Conservation (phyloP, 2,797 vertebrate species). For the Heliangelus exortis region DNA sequence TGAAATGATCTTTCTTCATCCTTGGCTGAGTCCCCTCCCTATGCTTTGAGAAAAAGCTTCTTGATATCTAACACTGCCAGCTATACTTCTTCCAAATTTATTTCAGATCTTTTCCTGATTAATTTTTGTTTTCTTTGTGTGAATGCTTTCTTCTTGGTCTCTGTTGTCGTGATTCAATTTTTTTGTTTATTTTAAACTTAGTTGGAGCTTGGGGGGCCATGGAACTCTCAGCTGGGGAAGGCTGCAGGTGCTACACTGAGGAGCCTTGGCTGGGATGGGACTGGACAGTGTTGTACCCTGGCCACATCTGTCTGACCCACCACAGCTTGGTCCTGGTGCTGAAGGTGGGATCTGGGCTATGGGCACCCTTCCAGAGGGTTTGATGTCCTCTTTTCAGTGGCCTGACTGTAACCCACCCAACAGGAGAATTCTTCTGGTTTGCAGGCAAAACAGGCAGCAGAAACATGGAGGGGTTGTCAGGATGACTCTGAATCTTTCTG, state of each 20-base stretch:
- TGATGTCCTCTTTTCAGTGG: not conserved
- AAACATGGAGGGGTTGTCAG: accelerated
- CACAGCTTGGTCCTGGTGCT: not conserved
- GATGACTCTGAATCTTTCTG: not conserved
- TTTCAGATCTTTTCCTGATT: slow-evolving; percentile 11
- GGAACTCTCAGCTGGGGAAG: accelerated
- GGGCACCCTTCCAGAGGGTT: not conserved
- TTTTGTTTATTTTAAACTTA: slow-evolving; percentile 1
- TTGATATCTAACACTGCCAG: slow-evolving; percentile 58
- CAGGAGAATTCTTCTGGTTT: not conserved
- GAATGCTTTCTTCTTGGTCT: not conserved
- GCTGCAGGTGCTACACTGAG: accelerated
- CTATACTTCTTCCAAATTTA: slow-evolving; percentile 33
- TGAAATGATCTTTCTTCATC: slow-evolving; percentile 79
- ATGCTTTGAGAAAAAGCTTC: slow-evolving; percentile 59
- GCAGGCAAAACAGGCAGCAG: not conserved
- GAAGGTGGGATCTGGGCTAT: not conserved
- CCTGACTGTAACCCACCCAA: not conserved
- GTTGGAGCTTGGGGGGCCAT: not conserved
- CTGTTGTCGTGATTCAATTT: not conserved
- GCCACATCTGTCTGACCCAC: accelerated
- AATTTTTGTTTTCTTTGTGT: not conserved
- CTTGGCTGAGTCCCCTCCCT: slow-evolving; percentile 72
- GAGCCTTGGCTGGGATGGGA: not conserved
- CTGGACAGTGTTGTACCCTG: not conserved